A percentile compares a stretch with the other conserved stretches of the same genome.
Conservation (phyloP, 1,140 invertebrate genomes). For the Pygmarrhopalites habei region DNA sequence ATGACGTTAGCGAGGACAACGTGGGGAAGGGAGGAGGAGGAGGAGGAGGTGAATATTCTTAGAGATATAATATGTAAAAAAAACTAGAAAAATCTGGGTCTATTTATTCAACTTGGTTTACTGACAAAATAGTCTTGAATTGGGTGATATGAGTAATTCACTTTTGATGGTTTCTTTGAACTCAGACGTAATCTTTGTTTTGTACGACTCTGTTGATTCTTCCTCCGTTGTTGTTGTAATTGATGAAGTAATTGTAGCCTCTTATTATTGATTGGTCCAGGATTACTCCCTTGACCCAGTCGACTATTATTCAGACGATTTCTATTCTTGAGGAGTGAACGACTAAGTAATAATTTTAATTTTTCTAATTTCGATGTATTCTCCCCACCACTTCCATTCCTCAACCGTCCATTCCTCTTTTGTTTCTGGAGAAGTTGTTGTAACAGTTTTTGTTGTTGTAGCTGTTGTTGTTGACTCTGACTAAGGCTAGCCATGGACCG, state of each 20-base stretch:
- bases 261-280: not conserved
- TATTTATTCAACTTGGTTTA: slow-evolving; percentile 3
- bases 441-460: no score
- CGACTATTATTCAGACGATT: not conserved
- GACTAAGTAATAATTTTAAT: not conserved
- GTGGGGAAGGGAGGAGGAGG: no score
- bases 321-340: not conserved
- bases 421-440: no score
- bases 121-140: slow-evolving; percentile 69
- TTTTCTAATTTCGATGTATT: not conserved
- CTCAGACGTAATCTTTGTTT: slow-evolving; percentile 23
- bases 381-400: not conserved
- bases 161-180: slow-evolving; percentile 41
- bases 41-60: no score
- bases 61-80: no score
- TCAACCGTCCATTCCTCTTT: not conserved
- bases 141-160: slow-evolving; percentile 77
- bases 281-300: not conserved
- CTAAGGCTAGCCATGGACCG: not conserved
- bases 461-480: no score
- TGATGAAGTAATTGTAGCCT: slow-evolving; percentile 1
- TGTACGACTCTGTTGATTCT: not conserved
- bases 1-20: no score
- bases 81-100: no score
- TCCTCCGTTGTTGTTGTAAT: not conserved